A percentile compares a stretch with the other conserved stretches of the same genome.
Evolutionary conservation across 2,797 vertebrate species (phyloP).

Genomic region (Mastacembelus armatus): DNA sequence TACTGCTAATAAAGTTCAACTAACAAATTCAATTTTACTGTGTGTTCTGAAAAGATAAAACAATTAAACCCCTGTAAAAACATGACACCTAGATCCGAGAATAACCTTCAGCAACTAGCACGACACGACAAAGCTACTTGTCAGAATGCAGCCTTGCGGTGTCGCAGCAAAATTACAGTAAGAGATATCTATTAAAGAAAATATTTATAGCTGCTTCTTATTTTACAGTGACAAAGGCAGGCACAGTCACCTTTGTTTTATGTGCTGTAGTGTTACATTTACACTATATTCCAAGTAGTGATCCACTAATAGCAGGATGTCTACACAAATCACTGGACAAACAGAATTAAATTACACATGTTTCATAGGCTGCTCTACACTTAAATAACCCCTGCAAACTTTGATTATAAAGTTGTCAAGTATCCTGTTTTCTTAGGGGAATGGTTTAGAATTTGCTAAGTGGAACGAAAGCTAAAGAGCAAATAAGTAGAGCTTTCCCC

Average conservation of each 20-base stretch:
- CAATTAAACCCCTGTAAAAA: slow-evolving; percentile 1
- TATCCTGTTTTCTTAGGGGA: slow-evolving; percentile 57
- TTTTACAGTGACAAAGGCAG: slow-evolving; percentile 23
- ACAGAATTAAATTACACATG: slow-evolving; percentile 57
- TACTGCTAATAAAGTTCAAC: slow-evolving; percentile 29
- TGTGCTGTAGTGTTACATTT: slow-evolving; percentile 26
- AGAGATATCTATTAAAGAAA: slow-evolving; percentile 17
- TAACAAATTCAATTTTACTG: slow-evolving; percentile 19
- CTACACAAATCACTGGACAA: slow-evolving; percentile 46
- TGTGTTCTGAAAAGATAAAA: slow-evolving; percentile 5
- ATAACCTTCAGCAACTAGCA: neutral
- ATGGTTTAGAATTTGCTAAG: slow-evolving; percentile 54
- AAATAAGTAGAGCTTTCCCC: slow-evolving; percentile 67
- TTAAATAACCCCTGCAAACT: slow-evolving; percentile 56
- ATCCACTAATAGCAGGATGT: slow-evolving; percentile 51
- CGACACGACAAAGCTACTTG: neutral
- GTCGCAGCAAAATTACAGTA: slow-evolving; percentile 5
- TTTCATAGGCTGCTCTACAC: slow-evolving; percentile 38
- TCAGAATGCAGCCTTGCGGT: slow-evolving; percentile 8
- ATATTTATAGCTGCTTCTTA: slow-evolving; percentile 26
- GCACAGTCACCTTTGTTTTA: slow-evolving; percentile 36
- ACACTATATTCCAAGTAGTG: slow-evolving; percentile 31
- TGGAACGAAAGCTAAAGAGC: slow-evolving; percentile 65
- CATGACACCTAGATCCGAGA: slow-evolving; percentile 17
- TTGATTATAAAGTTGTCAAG: slow-evolving; percentile 66